Conservation (phyloP, 2,113 vertebrate genomes). For the Xenus cinereus region DNA sequence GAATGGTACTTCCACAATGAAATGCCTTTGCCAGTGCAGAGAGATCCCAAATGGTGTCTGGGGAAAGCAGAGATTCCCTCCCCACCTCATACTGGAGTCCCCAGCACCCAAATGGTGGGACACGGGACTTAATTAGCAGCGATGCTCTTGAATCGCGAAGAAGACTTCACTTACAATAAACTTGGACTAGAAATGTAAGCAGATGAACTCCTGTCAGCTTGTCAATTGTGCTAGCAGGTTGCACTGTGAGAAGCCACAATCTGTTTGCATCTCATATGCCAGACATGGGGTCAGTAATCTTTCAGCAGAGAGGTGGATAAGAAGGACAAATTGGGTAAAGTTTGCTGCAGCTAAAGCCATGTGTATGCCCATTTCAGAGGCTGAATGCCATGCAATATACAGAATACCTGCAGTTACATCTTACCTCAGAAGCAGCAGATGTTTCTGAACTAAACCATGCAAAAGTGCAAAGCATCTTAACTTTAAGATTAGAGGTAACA, state of each 20-base stretch:
- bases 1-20: neutral
- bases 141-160: neutral
- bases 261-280: neutral
- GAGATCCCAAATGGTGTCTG: neutral
- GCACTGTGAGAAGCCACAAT: neutral
- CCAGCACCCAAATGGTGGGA: neutral
- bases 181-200: neutral
- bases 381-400: neutral
- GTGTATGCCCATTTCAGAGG: neutral
- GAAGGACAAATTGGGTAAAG: neutral
- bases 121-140: neutral
- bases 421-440: neutral
- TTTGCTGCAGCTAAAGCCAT: neutral
- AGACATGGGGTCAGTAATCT: neutral
- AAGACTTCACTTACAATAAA: neutral
- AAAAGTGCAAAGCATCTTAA: neutral
- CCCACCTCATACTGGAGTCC: neutral
- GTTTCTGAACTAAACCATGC: neutral
- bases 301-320: neutral
- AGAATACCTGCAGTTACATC: neutral
- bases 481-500: neutral
- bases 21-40: neutral
- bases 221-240: neutral
- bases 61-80: neutral
- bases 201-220: neutral